Evolutionary conservation across 2,888 invertebrate genomes (phyloP), one percentile per base, ranked within the genome.

Genomic region (Campaea margaritaria): DNA sequence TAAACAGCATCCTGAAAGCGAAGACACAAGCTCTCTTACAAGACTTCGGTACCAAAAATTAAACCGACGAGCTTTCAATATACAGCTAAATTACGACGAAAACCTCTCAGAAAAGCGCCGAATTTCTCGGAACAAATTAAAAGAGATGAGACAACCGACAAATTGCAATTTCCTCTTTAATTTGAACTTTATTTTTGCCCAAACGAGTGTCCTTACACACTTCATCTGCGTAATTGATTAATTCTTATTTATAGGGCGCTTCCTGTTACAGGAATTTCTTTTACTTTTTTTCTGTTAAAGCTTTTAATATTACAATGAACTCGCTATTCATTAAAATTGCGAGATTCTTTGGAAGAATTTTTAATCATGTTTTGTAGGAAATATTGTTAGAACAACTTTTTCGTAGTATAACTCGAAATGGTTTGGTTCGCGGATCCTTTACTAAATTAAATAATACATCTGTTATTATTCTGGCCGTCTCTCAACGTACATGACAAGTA

Each of bases 211-310:
- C 55, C 51, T 21, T 55, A 61, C 51, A 61, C 56, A 61, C 55
- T 51, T 51, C 60, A 47, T 56, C 60, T 47, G 43, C 45, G 59
- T 54, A 61, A 61, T 61, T 61, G 60, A 61, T 61, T 61, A 55
- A 61, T 61, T 55, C 51, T 61, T 61, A 61, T 61, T 55, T 61
- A 52, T 51, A 44, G 43, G 31, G 31, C 38, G 47, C 38, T 61
- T 55, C 51, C 60, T 47, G 51, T 61, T 47, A 31, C 38, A 27
- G 12, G 13, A 46, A 55, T 39, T 61, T 43, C 46, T 38, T 42
- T 50, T 34, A 54, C 44, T 54, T 59, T 49, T 57, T 43, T 36
- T 44, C 21, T 42, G 38, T 41, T 13, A 45, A 43, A 60, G 60
- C 51, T 55, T 50, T 59, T 51, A 43, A 34, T 53, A 42, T 54